phyloP scores from a whole-genome alignment of 2,888 invertebrate species.

The Zeuzera pyrina region DNA sequence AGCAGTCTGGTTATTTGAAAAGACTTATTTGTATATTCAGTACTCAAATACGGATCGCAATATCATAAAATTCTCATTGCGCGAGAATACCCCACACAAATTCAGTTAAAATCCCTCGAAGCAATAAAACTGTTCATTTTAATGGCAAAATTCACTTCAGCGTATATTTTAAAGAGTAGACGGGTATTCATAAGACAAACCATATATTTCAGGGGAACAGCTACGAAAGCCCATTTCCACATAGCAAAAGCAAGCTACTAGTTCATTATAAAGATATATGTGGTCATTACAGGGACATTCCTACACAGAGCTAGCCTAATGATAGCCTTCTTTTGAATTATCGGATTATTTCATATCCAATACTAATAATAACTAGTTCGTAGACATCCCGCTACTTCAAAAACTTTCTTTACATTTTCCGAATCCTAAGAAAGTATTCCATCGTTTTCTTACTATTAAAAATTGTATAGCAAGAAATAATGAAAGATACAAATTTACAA shows the following conservation, averaged over 20 bases:
- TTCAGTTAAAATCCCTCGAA: constrained; percentile 12
- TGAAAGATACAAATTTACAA: too few relatives aligned
- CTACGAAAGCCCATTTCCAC: constrained; percentile 25
- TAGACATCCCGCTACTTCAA: too few relatives aligned
- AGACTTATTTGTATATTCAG: too few relatives aligned
- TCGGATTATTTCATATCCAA: constrained; percentile 28
- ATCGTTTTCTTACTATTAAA: too few relatives aligned
- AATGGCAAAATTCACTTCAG: constrained; percentile 44
- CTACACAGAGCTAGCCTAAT: constrained; percentile 40
- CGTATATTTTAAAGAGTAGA: constrained; percentile 29
- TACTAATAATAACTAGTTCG: too few relatives aligned
- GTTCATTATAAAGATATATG: constrained; percentile 68
- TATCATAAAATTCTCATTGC: too few relatives aligned
- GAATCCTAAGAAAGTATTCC: too few relatives aligned
- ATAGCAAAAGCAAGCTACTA: constrained; percentile 45
- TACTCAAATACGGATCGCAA: too few relatives aligned
- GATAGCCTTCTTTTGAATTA: constrained; percentile 30
- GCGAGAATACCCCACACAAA: too few relatives aligned
- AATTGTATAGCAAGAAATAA: too few relatives aligned
- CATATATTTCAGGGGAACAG: constrained; percentile 31
- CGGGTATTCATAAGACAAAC: constrained; percentile 39
- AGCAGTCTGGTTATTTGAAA: too few relatives aligned
- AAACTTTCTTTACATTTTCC: too few relatives aligned
- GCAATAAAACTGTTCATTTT: constrained; percentile 28
- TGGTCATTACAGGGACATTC: constrained; percentile 55